phyloP scores from a whole-genome alignment of 2,888 invertebrate genomes.

The Eristalinus aeneus region DNA sequence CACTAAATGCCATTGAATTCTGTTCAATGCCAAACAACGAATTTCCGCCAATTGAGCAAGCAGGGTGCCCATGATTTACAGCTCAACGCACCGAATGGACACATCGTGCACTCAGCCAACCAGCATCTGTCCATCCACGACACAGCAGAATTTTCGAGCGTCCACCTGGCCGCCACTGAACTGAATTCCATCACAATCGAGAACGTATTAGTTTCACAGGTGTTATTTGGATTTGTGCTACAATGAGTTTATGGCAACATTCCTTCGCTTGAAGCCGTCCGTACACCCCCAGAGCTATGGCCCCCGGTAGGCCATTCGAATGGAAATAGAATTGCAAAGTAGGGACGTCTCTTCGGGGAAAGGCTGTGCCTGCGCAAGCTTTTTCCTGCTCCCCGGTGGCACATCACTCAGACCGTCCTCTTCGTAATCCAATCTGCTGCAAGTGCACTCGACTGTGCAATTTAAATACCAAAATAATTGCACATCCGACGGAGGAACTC shows the following conservation, averaged over 20 bases:
- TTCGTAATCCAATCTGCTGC: conserved; percentile 22
- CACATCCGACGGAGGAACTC: background rate
- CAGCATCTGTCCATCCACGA: background rate
- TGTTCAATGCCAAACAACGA: too few species aligned
- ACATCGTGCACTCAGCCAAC: background rate
- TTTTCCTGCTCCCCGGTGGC: background rate
- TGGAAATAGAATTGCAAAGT: background rate
- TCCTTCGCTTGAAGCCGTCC: background rate
- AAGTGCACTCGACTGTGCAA: conserved; percentile 34
- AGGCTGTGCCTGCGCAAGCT: background rate
- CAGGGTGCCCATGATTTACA: background rate
- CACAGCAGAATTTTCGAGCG: background rate
- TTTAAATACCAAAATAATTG: conserved; percentile 47
- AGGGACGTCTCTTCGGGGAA: background rate
- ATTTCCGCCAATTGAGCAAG: too few species aligned
- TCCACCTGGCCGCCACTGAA: background rate
- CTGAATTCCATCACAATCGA: background rate
- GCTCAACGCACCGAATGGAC: background rate
- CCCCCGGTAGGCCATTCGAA: background rate
- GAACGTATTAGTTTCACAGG: background rate
- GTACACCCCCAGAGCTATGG: background rate
- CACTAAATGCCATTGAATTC: too few species aligned
- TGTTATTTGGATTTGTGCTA: conserved; percentile 1
- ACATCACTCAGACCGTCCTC: background rate
- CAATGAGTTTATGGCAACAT: background rate